Conservation (phyloP, 2,113 vertebrate genomes). For the Ammodytes dubius region DNA sequence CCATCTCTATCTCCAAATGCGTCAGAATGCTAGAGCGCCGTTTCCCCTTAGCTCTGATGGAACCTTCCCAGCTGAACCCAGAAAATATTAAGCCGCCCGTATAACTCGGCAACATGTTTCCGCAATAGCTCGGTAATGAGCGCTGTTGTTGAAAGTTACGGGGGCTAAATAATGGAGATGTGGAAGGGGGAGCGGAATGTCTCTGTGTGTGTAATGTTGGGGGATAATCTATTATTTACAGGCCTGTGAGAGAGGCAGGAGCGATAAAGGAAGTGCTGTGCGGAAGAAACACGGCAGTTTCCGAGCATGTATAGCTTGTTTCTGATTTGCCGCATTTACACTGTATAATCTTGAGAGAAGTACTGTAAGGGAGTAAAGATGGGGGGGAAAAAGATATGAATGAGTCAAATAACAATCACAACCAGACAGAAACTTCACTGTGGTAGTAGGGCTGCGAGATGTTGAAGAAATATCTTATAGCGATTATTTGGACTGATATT, state of each 20-base stretch:
- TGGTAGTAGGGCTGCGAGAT: too few relatives aligned
- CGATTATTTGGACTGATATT: too few relatives aligned
- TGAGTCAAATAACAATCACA: constrained; percentile 37
- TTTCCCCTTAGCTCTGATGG: constrained; percentile 27
- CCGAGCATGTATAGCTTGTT: constrained; percentile 32
- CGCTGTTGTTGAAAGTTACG: constrained; percentile 51
- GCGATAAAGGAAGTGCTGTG: constrained; percentile 53
- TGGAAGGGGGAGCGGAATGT: constrained; percentile 53
- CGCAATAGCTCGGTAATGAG: constrained; percentile 59
- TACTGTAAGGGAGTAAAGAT: not conserved
- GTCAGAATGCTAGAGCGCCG: not conserved
- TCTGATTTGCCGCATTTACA: constrained; percentile 62
- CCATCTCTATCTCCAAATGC: not conserved
- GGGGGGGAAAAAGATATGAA: not conserved
- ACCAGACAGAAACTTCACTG: constrained; percentile 25
- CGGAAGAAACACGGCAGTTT: constrained; percentile 53
- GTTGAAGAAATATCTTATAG: too few relatives aligned
- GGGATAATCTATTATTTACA: constrained; percentile 80
- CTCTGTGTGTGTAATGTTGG: constrained; percentile 66
- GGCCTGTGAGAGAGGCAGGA: constrained; percentile 64
- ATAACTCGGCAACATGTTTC: constrained; percentile 21
- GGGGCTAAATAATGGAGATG: constrained; percentile 74
- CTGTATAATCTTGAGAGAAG: constrained; percentile 29
- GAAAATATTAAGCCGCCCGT: constrained; percentile 35
- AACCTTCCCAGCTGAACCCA: constrained; percentile 34